A percentile compares a stretch with the other conserved stretches of the same genome.
Conservation (phyloP, 2,888 invertebrate species). For the Pinctada fucata region DNA sequence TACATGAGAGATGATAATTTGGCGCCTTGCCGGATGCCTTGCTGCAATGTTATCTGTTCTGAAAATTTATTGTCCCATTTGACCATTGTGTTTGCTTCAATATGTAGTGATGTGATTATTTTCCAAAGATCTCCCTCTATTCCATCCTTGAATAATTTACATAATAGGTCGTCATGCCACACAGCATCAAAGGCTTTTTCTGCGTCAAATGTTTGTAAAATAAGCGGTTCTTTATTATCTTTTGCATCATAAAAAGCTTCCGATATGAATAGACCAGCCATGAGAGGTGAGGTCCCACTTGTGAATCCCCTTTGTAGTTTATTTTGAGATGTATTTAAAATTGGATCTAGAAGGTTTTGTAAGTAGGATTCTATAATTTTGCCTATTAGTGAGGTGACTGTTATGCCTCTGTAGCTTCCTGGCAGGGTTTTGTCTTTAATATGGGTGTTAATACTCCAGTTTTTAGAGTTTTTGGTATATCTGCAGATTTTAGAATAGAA, state of each 20-base stretch:
- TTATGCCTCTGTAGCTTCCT: conserved; percentile 4
- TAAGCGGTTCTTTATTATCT: neutral
- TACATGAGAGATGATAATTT: neutral
- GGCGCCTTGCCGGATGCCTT: neutral
- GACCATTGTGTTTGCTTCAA: neutral
- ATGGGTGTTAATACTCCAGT: neutral
- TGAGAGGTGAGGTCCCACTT: neutral
- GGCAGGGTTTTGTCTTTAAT: neutral
- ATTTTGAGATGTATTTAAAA: neutral
- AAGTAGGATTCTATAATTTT: conserved; percentile 8
- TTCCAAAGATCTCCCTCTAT: neutral
- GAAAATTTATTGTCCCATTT: neutral
- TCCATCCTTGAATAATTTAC: neutral
- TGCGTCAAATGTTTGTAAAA: conserved; percentile 6
- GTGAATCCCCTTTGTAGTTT: conserved; percentile 5
- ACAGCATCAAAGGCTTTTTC: conserved; percentile 9
- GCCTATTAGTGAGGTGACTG: neutral
- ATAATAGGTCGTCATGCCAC: neutral
- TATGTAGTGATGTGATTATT: neutral
- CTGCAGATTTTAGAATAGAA: neutral
- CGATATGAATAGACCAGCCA: neutral
- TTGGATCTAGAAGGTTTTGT: neutral
- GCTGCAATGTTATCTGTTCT: neutral
- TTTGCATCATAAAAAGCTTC: conserved; percentile 5
- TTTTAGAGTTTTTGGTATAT: neutral